Percentiles rank a stretch among this genome's conserved stretches.
Conservation (phyloP, 2,888 invertebrate species). For the Protophormia terraenovae region DNA sequence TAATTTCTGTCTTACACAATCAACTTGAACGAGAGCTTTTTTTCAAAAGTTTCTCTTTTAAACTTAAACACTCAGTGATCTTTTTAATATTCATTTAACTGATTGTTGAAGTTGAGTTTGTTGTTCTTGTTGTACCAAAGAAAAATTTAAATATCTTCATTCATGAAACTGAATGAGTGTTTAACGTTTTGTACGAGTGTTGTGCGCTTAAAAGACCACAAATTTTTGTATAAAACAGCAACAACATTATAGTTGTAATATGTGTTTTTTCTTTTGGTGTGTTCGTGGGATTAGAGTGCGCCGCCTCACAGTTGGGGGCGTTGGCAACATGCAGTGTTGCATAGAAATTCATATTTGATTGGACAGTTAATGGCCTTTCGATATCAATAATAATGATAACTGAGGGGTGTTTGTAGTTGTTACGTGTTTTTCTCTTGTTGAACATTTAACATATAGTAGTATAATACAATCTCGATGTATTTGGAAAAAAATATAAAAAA, state of each 20-base stretch:
- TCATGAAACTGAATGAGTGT: slow-evolving; percentile 54
- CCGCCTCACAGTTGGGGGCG: slow-evolving; percentile 77
- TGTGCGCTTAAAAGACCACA: too few species aligned
- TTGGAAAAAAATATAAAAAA: background rate
- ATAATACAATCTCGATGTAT: background rate
- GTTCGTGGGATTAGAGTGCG: slow-evolving; percentile 62
- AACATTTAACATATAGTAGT: slow-evolving; percentile 46
- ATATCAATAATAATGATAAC: slow-evolving; percentile 68
- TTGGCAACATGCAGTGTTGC: slow-evolving; percentile 78
- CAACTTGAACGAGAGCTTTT: background rate
- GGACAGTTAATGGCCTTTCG: slow-evolving; percentile 71
- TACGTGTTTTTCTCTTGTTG: slow-evolving; percentile 53
- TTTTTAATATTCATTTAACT: background rate
- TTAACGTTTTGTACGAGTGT: slow-evolving; percentile 5
- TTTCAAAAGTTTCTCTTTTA: background rate
- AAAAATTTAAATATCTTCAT: slow-evolving; percentile 65
- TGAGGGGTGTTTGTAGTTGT: slow-evolving; percentile 63
- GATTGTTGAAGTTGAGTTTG: too few species aligned
- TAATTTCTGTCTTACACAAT: slow-evolving; percentile 1
- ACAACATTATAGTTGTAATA: too few species aligned
- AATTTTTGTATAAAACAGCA: too few species aligned
- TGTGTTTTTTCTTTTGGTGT: too few species aligned
- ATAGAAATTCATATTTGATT: slow-evolving; percentile 77
- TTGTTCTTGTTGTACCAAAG: background rate
- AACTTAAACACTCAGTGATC: background rate